Percentiles rank a stretch among this genome's conserved stretches.
Conservation (phyloP, 1,140 invertebrate species). For the Scaptodrosophila lebanonensis region DNA sequence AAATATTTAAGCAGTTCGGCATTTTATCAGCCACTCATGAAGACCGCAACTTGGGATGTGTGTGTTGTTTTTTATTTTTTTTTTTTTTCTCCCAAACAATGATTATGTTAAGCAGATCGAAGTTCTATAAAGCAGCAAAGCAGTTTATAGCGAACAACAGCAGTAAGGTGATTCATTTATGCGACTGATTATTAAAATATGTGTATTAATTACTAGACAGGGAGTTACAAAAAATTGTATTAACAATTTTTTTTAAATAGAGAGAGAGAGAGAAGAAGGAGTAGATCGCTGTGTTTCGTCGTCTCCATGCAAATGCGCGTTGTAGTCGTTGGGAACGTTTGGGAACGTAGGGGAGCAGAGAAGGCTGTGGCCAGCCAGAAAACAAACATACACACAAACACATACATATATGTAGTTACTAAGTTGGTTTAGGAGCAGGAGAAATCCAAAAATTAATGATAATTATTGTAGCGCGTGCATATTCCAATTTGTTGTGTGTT, state of each 20-base stretch:
- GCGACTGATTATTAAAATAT: constrained; percentile 75
- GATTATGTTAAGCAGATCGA: not conserved
- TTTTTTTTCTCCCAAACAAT: constrained; percentile 7
- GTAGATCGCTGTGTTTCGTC: constrained; percentile 8
- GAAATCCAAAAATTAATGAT: no score
- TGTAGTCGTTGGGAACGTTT: constrained; percentile 21
- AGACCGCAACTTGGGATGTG: no score
- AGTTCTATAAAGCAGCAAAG: constrained; percentile 7
- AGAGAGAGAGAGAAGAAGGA: no score
- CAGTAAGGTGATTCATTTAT: constrained; percentile 73
- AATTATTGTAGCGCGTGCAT: no score
- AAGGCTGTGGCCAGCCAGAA: no score
- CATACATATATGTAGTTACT: no score
- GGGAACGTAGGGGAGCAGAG: no score
- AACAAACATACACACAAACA: no score
- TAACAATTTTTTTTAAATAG: constrained; percentile 17
- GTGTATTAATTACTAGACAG: constrained; percentile 47
- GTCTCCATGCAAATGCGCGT: constrained; percentile 4
- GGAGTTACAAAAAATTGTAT: constrained; percentile 8
- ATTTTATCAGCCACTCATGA: no score
- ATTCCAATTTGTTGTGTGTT: no score
- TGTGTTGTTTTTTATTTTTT: constrained; percentile 13
- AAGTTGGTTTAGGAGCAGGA: no score
- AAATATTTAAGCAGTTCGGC: no score
- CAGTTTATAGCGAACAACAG: constrained; percentile 28